A percentile compares a stretch with the other conserved stretches of the same genome.
Evolutionary conservation across 2,888 invertebrate species (phyloP).

Genomic region (Arrhopalites spinosus): DNA sequence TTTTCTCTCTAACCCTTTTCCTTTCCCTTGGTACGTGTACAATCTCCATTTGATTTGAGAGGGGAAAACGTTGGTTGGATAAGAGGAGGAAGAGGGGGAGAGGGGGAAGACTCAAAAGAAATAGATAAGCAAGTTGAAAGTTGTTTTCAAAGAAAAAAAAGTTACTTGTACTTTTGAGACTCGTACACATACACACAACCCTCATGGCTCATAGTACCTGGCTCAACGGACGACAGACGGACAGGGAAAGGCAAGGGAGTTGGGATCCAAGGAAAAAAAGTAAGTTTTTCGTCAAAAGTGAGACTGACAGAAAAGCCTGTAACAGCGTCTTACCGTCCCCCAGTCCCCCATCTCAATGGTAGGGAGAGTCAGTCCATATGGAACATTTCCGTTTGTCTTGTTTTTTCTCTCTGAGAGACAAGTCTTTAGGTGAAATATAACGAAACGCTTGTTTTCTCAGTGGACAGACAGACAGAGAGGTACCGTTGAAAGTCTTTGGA

Average conservation of each 20-base stretch:
- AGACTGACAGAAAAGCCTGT: background rate
- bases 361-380: too few species aligned
- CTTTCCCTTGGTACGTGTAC: background rate
- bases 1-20: background rate
- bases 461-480: conserved; percentile 17
- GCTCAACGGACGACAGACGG: background rate
- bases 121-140: background rate
- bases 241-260: background rate
- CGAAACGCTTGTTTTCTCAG: background rate
- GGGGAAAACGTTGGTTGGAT: background rate
- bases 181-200: background rate
- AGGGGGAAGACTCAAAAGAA: background rate
- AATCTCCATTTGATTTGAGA: background rate
- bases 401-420: conserved; percentile 15
- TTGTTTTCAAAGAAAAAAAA: background rate
- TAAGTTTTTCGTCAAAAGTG: conserved; percentile 10
- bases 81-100: background rate
- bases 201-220: background rate
- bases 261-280: background rate
- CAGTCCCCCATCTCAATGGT: background rate
- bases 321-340: conserved; percentile 36
- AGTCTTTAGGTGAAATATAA: conserved; percentile 10
- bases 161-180: background rate
- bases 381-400: too few species aligned
- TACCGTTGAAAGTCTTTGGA: conserved; percentile 23